These are phyloP conservation scores for Ophioninae sp. DNA, from an alignment of 2,888 invertebrate species.

Conservation along the genomic window DNA sequence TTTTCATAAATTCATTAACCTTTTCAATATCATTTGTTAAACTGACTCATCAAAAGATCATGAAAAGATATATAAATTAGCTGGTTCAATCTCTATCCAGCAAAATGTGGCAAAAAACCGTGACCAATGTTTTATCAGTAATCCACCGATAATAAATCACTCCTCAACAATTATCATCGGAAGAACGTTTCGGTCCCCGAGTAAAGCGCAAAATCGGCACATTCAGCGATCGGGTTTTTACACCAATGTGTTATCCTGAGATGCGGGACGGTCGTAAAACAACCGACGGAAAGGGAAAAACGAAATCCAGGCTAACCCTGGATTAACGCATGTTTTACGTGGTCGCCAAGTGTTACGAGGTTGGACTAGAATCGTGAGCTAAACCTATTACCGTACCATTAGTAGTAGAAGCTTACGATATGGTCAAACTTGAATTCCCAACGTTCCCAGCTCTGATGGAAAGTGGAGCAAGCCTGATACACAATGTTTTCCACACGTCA, in stretches of 20 bases:
- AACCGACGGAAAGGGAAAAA: neutral
- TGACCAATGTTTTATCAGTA: too few relatives aligned
- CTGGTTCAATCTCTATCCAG: neutral
- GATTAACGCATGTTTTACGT: neutral
- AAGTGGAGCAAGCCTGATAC: constrained; percentile 36
- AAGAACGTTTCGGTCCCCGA: neutral
- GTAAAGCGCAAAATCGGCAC: neutral
- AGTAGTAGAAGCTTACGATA: constrained; percentile 42
- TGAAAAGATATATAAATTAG: too few relatives aligned
- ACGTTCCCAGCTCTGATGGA: constrained; percentile 41
- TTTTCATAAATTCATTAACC: too few relatives aligned
- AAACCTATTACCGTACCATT: constrained; percentile 33
- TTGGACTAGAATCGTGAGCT: constrained; percentile 8
- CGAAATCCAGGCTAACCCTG: neutral
- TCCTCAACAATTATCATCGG: neutral
- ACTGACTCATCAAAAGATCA: too few relatives aligned
- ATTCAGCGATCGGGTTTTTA: neutral
- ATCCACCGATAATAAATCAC: neutral
- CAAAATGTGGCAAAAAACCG: neutral
- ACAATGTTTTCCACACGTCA: constrained; percentile 56
- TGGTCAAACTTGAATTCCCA: constrained; percentile 30
- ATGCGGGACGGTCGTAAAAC: neutral
- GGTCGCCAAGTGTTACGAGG: neutral
- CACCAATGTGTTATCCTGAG: neutral
- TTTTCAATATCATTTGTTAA: too few relatives aligned